Conservation (phyloP, 2,888 invertebrate genomes). For the Caenorhabditis sp. region DNA sequence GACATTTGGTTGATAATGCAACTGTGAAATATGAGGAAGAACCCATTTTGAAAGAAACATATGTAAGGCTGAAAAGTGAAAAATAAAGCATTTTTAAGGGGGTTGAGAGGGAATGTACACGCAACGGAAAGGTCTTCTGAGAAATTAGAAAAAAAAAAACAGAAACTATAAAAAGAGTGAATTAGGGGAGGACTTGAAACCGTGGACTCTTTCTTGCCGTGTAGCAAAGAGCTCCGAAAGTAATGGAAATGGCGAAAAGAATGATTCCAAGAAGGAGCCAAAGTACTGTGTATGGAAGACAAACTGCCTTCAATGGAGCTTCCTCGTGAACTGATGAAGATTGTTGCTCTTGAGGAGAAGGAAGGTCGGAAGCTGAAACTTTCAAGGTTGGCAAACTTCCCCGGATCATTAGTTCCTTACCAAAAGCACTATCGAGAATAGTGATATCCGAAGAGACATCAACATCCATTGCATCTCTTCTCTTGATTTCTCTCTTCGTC, state of each 20-base stretch:
- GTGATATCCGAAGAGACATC: slow-evolving; percentile 82
- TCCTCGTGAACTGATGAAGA: slow-evolving; percentile 49
- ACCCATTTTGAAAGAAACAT: slow-evolving; percentile 51
- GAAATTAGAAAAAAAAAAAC: slow-evolving; percentile 25
- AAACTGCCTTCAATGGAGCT: slow-evolving; percentile 57
- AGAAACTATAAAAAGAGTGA: neutral
- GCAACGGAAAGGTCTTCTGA: slow-evolving; percentile 63
- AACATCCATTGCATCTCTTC: slow-evolving; percentile 77
- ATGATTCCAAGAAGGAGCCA: slow-evolving; percentile 72
- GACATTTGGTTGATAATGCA: neutral
- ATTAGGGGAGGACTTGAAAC: slow-evolving; percentile 67
- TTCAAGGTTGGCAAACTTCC: neutral
- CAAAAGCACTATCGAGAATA: slow-evolving; percentile 78
- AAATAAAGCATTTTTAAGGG: slow-evolving; percentile 31
- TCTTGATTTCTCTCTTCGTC: slow-evolving; percentile 67
- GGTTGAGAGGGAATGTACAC: slow-evolving; percentile 45
- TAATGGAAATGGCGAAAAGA: slow-evolving; percentile 70
- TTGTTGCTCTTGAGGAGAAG: slow-evolving; percentile 62
- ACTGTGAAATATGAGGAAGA: slow-evolving; percentile 16
- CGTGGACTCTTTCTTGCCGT: slow-evolving; percentile 66
- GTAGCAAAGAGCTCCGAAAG: slow-evolving; percentile 70
- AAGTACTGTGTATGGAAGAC: slow-evolving; percentile 70
- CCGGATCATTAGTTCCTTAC: slow-evolving; percentile 42
- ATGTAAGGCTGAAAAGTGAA: slow-evolving; percentile 35
- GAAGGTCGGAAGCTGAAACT: slow-evolving; percentile 60